Evolutionary conservation across 2,888 invertebrate genomes (phyloP).

Genomic region (Zygaena filipendulae): DNA sequence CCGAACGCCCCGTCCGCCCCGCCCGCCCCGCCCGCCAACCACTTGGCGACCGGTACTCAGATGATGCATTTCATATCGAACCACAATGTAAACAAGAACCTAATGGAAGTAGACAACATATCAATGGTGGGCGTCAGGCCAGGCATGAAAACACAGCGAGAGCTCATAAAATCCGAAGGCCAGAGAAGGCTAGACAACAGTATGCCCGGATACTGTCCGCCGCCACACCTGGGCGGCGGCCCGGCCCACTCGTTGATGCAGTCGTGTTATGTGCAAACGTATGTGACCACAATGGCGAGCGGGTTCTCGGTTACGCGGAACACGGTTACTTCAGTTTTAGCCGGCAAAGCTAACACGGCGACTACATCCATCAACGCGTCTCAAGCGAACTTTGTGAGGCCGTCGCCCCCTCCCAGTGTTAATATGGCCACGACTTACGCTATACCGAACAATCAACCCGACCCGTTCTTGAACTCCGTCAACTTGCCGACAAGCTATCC

Average conservation of each 20-base stretch:
- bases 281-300: slow-evolving; percentile 70
- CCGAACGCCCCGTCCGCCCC: slow-evolving; percentile 43
- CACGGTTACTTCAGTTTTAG: slow-evolving; percentile 83
- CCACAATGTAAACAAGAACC: slow-evolving; percentile 59
- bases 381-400: slow-evolving; percentile 51
- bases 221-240: slow-evolving; percentile 56
- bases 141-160: slow-evolving; percentile 32
- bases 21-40: slow-evolving; percentile 41
- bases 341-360: slow-evolving; percentile 79
- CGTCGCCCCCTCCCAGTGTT: slow-evolving; percentile 47
- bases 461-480: slow-evolving; percentile 56
- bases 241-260: slow-evolving; percentile 53
- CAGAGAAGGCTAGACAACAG: slow-evolving; percentile 41
- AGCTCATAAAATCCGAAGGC: slow-evolving; percentile 33
- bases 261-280: slow-evolving; percentile 52
- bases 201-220: slow-evolving; percentile 61
- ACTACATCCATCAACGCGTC: slow-evolving; percentile 80
- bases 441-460: slow-evolving; percentile 57
- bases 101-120: slow-evolving; percentile 64
- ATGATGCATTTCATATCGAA: slow-evolving; percentile 65
- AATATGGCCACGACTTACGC: slow-evolving; percentile 52
- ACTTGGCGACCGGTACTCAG: slow-evolving; percentile 45
- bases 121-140: slow-evolving; percentile 60
- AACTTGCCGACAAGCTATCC: slow-evolving; percentile 56
- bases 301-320: slow-evolving; percentile 82